Conservation (phyloP, 2,888 invertebrate genomes). For the Cryptus viduatorius region DNA sequence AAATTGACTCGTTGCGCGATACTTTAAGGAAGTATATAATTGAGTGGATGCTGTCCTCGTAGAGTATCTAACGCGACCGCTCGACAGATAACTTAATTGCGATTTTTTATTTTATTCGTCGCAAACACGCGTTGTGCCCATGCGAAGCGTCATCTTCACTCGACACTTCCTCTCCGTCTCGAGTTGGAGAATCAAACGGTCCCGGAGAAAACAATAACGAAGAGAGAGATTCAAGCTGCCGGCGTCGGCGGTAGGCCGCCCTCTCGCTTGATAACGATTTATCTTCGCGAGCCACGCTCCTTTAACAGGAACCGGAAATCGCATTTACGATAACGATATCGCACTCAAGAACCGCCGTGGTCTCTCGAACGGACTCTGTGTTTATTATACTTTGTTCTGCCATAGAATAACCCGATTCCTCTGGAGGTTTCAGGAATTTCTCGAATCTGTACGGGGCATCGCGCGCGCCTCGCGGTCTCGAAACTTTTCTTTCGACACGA, state of each 20-base stretch:
- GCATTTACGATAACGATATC: conserved; percentile 75
- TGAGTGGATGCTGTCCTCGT: not conserved
- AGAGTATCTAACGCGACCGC: conserved; percentile 4
- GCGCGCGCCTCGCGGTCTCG: not conserved
- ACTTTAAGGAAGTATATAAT: not conserved
- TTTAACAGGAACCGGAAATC: conserved; percentile 84
- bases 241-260: conserved; percentile 63
- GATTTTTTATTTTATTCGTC: conserved; percentile 41
- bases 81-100: conserved; percentile 24
- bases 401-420: not conserved
- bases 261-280: conserved; percentile 78
- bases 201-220: conserved; percentile 55
- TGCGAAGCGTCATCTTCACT: conserved; percentile 55
- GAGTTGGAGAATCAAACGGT: conserved; percentile 40
- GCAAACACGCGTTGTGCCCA: conserved; percentile 23
- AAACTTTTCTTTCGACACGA: not conserved
- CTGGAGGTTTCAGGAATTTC: conserved; percentile 32
- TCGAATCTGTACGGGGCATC: conserved; percentile 11
- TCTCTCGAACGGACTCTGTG: conserved; percentile 32
- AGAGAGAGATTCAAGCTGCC: conserved; percentile 53
- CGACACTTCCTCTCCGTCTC: conserved; percentile 57
- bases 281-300: conserved; percentile 80
- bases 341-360: conserved; percentile 75
- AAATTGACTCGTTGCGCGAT: not conserved
- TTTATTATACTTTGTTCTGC: not conserved